phyloP scores from a whole-genome alignment of 2,797 vertebrate species.

The Acrocephalus scirpaceus region DNA sequence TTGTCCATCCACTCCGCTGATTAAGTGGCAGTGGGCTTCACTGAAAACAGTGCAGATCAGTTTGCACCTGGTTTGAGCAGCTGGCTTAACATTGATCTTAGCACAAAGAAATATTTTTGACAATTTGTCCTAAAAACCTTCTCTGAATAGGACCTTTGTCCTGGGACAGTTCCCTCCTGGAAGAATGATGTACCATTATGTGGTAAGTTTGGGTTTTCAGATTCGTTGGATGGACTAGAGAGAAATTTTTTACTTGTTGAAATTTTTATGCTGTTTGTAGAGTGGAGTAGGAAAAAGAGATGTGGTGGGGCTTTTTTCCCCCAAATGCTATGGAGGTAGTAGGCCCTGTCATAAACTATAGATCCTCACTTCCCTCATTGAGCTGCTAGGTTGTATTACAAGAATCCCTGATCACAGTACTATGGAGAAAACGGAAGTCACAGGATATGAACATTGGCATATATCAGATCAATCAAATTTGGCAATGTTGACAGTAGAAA shows the following conservation, averaged over 20 bases:
- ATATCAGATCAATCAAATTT: background rate
- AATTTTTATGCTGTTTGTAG: background rate
- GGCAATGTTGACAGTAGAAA: background rate
- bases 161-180: background rate
- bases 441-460: background rate
- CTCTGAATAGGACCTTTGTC: background rate
- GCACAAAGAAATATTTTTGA: background rate
- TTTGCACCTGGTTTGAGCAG: background rate
- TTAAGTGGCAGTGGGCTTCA: background rate
- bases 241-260: background rate
- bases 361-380: background rate
- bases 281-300: background rate
- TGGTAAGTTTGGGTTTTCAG: background rate
- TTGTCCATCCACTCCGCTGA: background rate
- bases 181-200: background rate
- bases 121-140: background rate
- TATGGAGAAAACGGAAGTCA: background rate
- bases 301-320: accelerated
- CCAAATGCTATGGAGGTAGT: background rate
- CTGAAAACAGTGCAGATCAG: background rate
- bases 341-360: background rate
- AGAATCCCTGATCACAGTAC: background rate
- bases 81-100: background rate
- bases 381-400: background rate
- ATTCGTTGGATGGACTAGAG: background rate